phyloP scores from a whole-genome alignment of 2,888 invertebrate species.

The Elgonia sp. region DNA sequence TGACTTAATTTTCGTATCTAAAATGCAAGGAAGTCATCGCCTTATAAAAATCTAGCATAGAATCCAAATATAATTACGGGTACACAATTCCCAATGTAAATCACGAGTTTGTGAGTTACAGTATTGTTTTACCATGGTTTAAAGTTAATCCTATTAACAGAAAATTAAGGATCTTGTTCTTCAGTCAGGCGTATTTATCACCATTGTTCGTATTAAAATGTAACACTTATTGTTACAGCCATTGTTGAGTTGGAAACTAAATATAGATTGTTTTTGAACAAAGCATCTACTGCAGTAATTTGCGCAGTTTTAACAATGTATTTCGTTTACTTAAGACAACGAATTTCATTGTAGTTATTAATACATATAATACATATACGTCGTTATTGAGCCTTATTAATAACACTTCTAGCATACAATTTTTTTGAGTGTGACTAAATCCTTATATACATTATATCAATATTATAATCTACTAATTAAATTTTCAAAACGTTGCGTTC shows the following conservation, averaged over 20 bases:
- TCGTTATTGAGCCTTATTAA: too few relatives aligned
- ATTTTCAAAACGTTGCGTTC: too few relatives aligned
- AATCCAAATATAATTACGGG: not conserved
- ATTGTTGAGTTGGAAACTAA: constrained; percentile 38
- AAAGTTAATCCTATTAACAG: constrained; percentile 52
- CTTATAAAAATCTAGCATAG: constrained; percentile 1
- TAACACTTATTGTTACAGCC: constrained; percentile 29
- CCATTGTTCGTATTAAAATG: constrained; percentile 54
- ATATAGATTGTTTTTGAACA: constrained; percentile 46
- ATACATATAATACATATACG: too few relatives aligned
- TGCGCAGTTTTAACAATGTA: constrained; percentile 30
- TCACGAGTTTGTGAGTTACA: constrained; percentile 22
- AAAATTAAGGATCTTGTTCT: constrained; percentile 52
- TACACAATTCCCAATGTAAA: constrained; percentile 3
- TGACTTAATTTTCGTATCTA: not conserved
- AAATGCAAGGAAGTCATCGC: not conserved
- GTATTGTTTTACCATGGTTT: constrained; percentile 29
- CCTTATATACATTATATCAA: too few relatives aligned
- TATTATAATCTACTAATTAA: too few relatives aligned
- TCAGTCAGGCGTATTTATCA: constrained; percentile 45
- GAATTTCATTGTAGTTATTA: constrained; percentile 2
- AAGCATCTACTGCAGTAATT: constrained; percentile 32
- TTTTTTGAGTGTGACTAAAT: too few relatives aligned
- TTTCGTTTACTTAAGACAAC: constrained; percentile 1
- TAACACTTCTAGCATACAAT: too few relatives aligned